These are phyloP conservation scores for Australoheros scitulus DNA, from an alignment of 2,113 vertebrate genomes.

Conservation along the genomic window DNA sequence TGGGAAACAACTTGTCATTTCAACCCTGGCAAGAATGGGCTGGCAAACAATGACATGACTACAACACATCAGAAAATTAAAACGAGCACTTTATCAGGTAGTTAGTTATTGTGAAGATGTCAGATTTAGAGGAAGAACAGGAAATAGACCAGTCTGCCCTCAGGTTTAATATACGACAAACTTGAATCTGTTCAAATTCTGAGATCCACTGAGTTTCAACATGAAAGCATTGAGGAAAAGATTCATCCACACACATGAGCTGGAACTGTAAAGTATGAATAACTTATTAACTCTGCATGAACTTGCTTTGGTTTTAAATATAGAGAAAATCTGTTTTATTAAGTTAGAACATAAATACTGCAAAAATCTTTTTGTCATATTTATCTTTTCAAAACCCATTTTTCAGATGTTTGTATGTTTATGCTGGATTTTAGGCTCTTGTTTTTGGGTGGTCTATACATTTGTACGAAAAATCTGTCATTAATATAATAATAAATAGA, in stretches of 20 bases:
- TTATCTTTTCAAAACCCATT: not conserved
- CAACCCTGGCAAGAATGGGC: conserved; percentile 33
- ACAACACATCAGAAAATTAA: conserved; percentile 5
- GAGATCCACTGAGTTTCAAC: not conserved
- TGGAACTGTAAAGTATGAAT: not conserved
- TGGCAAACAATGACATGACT: not conserved
- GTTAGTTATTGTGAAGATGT: not conserved
- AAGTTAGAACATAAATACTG: too few relatives aligned
- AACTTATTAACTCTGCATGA: not conserved
- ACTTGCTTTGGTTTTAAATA: not conserved
- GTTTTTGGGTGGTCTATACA: not conserved
- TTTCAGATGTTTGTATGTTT: not conserved
- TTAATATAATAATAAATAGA: not conserved
- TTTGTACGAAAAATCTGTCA: not conserved
- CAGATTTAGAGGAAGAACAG: not conserved
- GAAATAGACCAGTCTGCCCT: not conserved
- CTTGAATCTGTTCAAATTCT: not conserved
- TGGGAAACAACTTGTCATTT: conserved; percentile 12
- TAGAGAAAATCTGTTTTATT: not conserved
- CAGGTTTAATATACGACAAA: not conserved
- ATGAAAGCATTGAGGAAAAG: not conserved
- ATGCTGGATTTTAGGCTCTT: not conserved
- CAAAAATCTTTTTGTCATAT: not conserved
- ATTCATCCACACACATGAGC: not conserved
- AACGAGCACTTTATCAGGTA: not conserved